Conservation (phyloP, 1,140 invertebrate genomes). For the Tetragonula clypearis region DNA sequence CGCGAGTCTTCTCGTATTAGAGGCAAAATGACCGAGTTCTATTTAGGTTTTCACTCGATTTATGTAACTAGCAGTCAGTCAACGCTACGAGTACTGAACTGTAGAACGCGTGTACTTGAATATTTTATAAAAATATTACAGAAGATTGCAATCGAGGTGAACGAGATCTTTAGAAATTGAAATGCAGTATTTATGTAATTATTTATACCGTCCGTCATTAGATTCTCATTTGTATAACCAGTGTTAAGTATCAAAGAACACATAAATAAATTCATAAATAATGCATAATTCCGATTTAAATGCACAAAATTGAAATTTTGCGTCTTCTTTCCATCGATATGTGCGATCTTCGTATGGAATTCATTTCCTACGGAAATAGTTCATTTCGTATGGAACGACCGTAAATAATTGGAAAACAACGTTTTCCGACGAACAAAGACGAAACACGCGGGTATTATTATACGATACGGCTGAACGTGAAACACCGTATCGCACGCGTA, state of each 20-base stretch:
- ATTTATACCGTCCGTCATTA: not conserved
- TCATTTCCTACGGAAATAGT: no score
- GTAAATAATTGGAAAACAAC: constrained; percentile 16
- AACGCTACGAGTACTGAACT: not conserved
- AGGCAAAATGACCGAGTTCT: not conserved
- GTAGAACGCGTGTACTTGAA: not conserved
- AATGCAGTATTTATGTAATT: not conserved
- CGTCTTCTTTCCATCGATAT: not conserved
- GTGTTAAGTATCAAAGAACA: not conserved
- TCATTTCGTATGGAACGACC: constrained; percentile 1
- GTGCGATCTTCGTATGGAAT: not conserved
- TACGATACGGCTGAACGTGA: not conserved
- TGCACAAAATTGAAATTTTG: not conserved
- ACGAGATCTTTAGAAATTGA: no score
- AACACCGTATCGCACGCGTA: not conserved
- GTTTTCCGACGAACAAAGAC: constrained; percentile 13
- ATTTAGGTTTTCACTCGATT: not conserved
- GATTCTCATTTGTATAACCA: no score
- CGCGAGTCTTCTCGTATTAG: not conserved
- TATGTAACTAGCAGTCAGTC: not conserved
- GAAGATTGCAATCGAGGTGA: not conserved
- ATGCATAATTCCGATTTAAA: not conserved
- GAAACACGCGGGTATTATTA: constrained; percentile 3
- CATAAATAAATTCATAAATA: not conserved
- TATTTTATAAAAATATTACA: not conserved